Conservation (phyloP, 2,888 invertebrate genomes). For the Digitonthophagus gazella region DNA sequence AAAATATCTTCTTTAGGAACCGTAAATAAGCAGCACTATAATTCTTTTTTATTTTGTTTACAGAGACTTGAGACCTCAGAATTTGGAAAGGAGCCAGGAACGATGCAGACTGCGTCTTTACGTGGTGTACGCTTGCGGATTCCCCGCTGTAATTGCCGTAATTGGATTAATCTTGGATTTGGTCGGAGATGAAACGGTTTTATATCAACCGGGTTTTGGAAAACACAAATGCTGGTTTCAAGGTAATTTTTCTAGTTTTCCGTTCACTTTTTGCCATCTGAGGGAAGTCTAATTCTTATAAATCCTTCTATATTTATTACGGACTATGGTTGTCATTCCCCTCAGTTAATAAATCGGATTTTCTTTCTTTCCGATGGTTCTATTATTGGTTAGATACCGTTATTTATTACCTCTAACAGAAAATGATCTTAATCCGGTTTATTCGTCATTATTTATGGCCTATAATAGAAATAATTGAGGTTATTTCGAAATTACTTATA, state of each 20-base stretch:
- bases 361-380: too few relatives aligned
- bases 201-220: constrained; percentile 77
- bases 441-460: not conserved
- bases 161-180: constrained; percentile 72
- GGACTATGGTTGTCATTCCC: not conserved
- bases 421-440: constrained; percentile 4
- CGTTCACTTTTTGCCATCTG: not conserved
- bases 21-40: not conserved
- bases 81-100: constrained; percentile 83
- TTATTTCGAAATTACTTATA: not conserved
- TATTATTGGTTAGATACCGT: not conserved
- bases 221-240: constrained; percentile 80
- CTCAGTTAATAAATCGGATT: too few relatives aligned
- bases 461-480: not conserved
- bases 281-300: not conserved
- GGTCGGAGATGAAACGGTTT: constrained; percentile 57
- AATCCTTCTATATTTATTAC: constrained; percentile 4
- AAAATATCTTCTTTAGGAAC: not conserved
- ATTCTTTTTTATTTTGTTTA: constrained; percentile 36
- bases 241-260: constrained; percentile 54
- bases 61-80: constrained; percentile 82
- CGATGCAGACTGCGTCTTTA: constrained; percentile 75
- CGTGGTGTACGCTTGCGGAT: constrained; percentile 83
- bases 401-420: constrained; percentile 7
- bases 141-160: constrained; percentile 73